Evolutionary conservation across 2,113 vertebrate genomes (phyloP).

Genomic region (Sigmodon hispidus): DNA sequence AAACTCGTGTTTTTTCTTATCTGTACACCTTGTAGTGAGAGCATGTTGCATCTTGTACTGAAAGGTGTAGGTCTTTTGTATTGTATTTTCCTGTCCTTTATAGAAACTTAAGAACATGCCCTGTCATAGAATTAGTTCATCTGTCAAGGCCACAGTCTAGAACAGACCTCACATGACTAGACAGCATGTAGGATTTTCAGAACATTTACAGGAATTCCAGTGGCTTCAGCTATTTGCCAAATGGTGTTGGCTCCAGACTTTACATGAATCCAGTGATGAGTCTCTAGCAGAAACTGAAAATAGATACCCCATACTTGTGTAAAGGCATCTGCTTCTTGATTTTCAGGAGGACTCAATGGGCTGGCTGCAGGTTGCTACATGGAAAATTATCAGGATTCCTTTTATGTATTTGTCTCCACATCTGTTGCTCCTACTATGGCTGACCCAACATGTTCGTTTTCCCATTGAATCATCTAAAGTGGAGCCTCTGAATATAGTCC

Average conservation of each 20-base stretch:
- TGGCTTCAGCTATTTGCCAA: not conserved
- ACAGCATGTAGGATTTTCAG: not conserved
- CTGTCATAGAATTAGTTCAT: not conserved
- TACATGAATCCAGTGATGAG: not conserved
- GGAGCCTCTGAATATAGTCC: not conserved
- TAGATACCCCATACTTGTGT: not conserved
- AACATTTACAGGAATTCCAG: not conserved
- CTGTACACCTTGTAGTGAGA: not conserved
- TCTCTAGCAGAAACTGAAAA: not conserved
- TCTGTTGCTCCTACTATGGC: not conserved
- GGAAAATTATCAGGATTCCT: not conserved
- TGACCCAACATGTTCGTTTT: not conserved
- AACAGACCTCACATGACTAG: not conserved
- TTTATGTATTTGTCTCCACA: not conserved
- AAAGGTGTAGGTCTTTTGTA: not conserved
- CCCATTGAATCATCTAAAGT: not conserved
- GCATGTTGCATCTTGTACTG: not conserved
- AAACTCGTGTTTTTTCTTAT: not conserved
- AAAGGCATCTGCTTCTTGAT: not conserved
- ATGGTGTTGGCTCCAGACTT: not conserved
- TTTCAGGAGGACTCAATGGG: not conserved
- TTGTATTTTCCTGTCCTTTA: not conserved
- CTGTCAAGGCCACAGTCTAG: not conserved
- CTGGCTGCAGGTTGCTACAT: not conserved
- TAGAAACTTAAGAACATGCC: not conserved